phyloP scores from a whole-genome alignment of 2,113 vertebrate species.

The Cranoglanis bouderius region DNA sequence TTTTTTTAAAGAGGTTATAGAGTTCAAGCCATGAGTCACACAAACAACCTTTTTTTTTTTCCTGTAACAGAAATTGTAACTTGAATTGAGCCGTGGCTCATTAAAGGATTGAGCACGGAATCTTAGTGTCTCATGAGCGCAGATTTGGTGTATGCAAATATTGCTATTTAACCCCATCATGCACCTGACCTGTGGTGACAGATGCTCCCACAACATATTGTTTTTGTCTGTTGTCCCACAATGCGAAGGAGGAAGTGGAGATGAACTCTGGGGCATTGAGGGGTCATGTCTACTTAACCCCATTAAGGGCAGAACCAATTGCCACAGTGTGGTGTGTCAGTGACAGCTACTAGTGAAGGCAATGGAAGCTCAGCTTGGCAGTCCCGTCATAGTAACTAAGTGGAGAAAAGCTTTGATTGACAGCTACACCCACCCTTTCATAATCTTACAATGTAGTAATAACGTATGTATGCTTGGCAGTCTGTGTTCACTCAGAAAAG shows the following conservation, averaged over 20 bases:
- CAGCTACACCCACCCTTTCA: constrained; percentile 63
- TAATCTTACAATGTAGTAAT: constrained; percentile 51
- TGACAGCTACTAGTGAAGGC: constrained; percentile 66
- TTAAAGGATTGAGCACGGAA: constrained; percentile 2
- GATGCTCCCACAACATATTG: constrained; percentile 63
- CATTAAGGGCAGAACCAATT: constrained; percentile 67
- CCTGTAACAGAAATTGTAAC: constrained; percentile 44
- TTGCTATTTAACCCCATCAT: constrained; percentile 53
- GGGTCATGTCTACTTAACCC: constrained; percentile 80
- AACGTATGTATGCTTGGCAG: constrained; percentile 21
- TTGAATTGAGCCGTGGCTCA: constrained; percentile 34
- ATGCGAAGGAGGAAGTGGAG: constrained; percentile 70
- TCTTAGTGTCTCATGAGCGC: neutral
- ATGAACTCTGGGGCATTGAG: constrained; percentile 67
- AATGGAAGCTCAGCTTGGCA: constrained; percentile 64
- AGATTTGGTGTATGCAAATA: constrained; percentile 64
- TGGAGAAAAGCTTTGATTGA: constrained; percentile 59
- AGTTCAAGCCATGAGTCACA: constrained; percentile 54
- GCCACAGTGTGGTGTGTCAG: constrained; percentile 65
- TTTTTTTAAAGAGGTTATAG: constrained; percentile 45
- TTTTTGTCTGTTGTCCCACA: constrained; percentile 66
- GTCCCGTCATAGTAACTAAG: constrained; percentile 65
- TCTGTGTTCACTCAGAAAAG: constrained; percentile 42
- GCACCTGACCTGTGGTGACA: constrained; percentile 59
- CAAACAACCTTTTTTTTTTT: constrained; percentile 42